phyloP scores from a whole-genome alignment of 1,140 invertebrate species.

The Andrena cerasifolii region DNA sequence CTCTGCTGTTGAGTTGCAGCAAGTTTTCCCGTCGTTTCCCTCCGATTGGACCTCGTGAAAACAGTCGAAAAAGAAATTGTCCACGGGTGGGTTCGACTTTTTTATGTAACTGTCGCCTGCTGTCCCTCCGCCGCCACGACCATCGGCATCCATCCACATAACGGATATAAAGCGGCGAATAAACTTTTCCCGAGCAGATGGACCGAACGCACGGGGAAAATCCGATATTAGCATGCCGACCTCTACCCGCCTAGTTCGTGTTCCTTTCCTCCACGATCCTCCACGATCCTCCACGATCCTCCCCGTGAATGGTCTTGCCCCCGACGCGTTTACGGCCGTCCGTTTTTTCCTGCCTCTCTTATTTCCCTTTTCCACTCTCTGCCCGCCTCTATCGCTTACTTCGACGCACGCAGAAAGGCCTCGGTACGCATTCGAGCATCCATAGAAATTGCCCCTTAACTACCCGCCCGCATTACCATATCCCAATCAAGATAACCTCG shows the following conservation, averaged over 20 bases:
- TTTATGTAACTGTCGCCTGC: not conserved
- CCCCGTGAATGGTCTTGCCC: slow-evolving; percentile 21
- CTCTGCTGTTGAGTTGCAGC: slow-evolving; percentile 29
- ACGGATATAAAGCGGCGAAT: slow-evolving; percentile 65
- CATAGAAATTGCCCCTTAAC: slow-evolving; percentile 67
- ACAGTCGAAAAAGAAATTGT: slow-evolving; percentile 51
- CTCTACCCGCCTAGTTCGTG: slow-evolving; percentile 67
- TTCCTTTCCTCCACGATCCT: slow-evolving; percentile 58
- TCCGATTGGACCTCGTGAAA: slow-evolving; percentile 11
- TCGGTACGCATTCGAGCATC: slow-evolving; percentile 58
- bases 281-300: slow-evolving; percentile 14
- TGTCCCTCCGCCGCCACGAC: not conserved
- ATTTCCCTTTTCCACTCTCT: slow-evolving; percentile 25
- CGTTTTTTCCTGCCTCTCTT: slow-evolving; percentile 1
- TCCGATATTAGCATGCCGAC: slow-evolving; percentile 70
- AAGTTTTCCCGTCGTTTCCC: slow-evolving; percentile 49
- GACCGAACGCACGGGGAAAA: slow-evolving; percentile 64
- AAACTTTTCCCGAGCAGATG: slow-evolving; percentile 66
- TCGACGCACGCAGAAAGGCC: slow-evolving; percentile 22
- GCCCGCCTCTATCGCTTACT: slow-evolving; percentile 36
- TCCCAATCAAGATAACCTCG: slow-evolving; percentile 66
- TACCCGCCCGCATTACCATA: slow-evolving; percentile 62
- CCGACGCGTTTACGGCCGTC: not conserved
- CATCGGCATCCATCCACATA: slow-evolving; percentile 1
- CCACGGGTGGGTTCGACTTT: slow-evolving; percentile 18